phyloP scores from a whole-genome alignment of 2,113 vertebrate species.

The Gasterosteus aculeatus region DNA sequence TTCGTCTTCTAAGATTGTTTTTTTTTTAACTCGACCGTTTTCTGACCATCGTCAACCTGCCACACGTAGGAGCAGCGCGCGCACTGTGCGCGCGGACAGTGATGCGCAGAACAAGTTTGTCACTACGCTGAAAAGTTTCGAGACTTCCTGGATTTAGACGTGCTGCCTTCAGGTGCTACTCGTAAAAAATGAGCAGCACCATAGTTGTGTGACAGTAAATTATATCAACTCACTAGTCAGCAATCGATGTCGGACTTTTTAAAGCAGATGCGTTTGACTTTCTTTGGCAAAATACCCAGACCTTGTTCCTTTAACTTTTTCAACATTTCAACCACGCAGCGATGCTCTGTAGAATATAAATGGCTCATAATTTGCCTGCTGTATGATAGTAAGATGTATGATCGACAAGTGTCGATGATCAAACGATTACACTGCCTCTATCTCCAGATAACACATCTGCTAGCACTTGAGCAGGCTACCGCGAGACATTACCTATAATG shows the following conservation, averaged over 20 bases:
- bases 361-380: too few relatives aligned
- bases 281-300: not conserved
- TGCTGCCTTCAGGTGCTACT: conserved; percentile 57
- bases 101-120: conserved; percentile 40
- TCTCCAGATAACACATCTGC: not conserved
- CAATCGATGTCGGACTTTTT: not conserved
- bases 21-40: conserved; percentile 7
- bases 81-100: not conserved
- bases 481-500: not conserved
- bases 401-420: not conserved
- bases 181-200: not conserved
- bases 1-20: not conserved
- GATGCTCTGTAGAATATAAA: not conserved
- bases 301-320: not conserved
- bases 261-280: not conserved
- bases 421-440: not conserved
- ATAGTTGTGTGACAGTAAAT: not conserved
- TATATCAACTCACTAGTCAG: not conserved
- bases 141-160: conserved; percentile 70
- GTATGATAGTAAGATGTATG: not conserved
- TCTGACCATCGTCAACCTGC: conserved; percentile 46
- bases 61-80: not conserved
- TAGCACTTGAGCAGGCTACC: not conserved
- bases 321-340: not conserved
- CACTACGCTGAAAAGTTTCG: conserved; percentile 64